Percentiles rank a stretch among this genome's conserved stretches.
These are phyloP conservation scores for Oreochromis niloticus DNA, from an alignment of 2,113 vertebrate species.

Conservation along the genomic window DNA sequence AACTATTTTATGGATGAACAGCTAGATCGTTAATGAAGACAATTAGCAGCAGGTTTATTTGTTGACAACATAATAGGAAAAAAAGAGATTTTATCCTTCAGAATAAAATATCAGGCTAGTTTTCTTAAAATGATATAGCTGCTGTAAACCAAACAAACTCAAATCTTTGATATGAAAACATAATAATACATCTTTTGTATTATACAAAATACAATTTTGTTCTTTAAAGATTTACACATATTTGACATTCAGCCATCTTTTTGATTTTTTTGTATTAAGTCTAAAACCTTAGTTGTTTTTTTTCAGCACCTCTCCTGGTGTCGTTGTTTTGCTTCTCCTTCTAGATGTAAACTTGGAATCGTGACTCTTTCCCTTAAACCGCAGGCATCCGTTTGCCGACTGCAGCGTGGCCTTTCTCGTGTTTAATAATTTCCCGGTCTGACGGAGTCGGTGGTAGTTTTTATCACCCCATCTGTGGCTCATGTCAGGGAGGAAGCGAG, in stretches of 20 bases:
- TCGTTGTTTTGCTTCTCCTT: background rate
- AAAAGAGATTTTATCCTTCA: background rate
- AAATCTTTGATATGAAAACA: background rate
- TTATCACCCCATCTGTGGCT: slow-evolving; percentile 11
- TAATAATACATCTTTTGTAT: background rate
- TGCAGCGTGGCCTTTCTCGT: background rate
- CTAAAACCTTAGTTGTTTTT: background rate
- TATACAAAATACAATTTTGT: background rate
- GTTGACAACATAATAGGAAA: background rate
- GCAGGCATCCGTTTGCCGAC: background rate
- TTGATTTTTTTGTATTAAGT: background rate
- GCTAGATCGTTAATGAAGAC: background rate
- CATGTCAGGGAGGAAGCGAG: background rate
- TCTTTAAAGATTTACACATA: background rate
- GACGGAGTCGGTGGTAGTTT: background rate
- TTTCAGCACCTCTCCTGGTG: background rate
- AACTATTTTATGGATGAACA: background rate
- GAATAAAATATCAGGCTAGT: background rate
- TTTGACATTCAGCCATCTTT: background rate
- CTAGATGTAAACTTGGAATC: background rate
- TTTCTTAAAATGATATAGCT: background rate
- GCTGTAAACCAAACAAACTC: background rate
- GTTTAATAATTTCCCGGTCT: background rate
- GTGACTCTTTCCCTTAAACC: background rate
- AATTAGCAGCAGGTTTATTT: background rate